Evolutionary conservation across 2,797 vertebrate species (phyloP), one percentile per base, ranked within the genome.

Genomic region (Coluber constrictor): DNA sequence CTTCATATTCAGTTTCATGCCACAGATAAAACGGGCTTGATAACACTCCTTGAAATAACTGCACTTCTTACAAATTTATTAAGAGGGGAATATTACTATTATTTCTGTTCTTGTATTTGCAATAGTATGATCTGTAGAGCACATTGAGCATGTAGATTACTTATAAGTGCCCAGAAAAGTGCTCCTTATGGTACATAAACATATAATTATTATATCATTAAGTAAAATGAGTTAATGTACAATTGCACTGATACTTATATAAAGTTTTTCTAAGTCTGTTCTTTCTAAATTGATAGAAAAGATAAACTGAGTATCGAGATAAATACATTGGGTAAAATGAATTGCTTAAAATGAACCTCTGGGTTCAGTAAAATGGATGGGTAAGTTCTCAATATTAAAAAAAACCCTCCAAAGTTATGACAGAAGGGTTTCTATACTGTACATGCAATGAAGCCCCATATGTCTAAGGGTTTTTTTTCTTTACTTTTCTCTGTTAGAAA

Each of bases 381-480:
- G 93, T 95, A 86, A 94, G 96, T 97, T 97, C 97, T 97, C 95
- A 96, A 94, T 92, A 9, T 91, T 91, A 86, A 92, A 97, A 97
- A 96, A 95, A 92, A 0, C 16, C 70, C 96, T 96, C 96, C 97
- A 96, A 97, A 96, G 96, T 97, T 95, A 9, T 95, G 95, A 95
- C 97, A 97, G 97, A 97, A 98, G 97, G 97, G 97, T 96, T 97
- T 97, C 97, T 97, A 92, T 97, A 96, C 97, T 97, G 97, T 98
- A 97, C 95, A 97, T 97, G 97, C 97, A 97, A 97, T 97, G 96
- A 95, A 97, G 96, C 96, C 96, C 97, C 98, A 98, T 98, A 98
- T 98, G 98, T 97, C 97, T 97, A 97, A 97, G 95, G 94, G 93
- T 96, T 96, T 96, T 94, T 92, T 95, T 94, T 90, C 97, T 95